A percentile compares a stretch with the other conserved stretches of the same genome.
phyloP scores from a whole-genome alignment of 35 echinoderm and acorn worm genomes.

The Lytechinus variegatus region DNA sequence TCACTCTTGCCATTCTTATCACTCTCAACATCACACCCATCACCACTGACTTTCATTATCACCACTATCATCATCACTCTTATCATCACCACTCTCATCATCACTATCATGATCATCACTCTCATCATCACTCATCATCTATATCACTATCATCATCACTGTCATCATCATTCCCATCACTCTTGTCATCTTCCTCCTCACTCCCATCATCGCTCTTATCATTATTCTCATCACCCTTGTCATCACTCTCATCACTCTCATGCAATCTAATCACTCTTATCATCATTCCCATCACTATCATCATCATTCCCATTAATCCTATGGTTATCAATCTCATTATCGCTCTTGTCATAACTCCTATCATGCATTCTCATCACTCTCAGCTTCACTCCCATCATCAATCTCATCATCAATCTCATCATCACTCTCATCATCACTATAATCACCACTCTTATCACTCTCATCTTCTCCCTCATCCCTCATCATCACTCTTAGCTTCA shows the following conservation, averaged over 20 bases:
- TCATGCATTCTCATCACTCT: neutral
- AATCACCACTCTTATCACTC: neutral
- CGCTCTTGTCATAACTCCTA: neutral
- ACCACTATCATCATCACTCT: neutral
- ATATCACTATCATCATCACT: no score
- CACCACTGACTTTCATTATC: neutral
- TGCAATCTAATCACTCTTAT: constrained; percentile 2
- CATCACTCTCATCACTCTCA: neutral
- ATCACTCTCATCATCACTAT: neutral
- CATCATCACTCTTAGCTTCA: neutral
- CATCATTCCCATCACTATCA: neutral
- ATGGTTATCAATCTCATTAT: no score
- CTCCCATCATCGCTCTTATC: neutral
- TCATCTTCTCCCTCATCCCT: neutral
- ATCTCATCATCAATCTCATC: no score
- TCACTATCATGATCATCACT: neutral
- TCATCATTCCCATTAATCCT: no score
- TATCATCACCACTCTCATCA: neutral
- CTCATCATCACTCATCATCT: neutral
- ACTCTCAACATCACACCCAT: neutral
- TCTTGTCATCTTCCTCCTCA: neutral
- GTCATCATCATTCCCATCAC: neutral
- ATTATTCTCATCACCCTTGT: neutral
- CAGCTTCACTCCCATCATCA: neutral
- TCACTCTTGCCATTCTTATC: neutral